Base-by-base conservation (phyloP, 2,888 invertebrate genomes). In the Oscheius sp. region DNA sequence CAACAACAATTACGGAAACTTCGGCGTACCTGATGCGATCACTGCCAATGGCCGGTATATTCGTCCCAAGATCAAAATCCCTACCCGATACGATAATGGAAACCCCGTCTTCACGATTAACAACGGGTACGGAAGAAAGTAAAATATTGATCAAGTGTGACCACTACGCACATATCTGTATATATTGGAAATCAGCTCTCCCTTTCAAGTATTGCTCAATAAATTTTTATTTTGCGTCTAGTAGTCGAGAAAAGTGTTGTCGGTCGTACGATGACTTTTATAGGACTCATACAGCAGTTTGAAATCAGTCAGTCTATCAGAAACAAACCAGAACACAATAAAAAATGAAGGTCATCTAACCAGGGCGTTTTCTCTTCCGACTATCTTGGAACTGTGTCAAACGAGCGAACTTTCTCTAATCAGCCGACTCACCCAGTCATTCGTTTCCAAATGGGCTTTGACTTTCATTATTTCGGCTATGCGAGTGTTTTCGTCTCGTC, bases 401-500 rank as follows among this genome's bases (percentile, higher is more conserved):
- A 32, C 57, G 57, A 33, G 21, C 57, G 57, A 33, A 57, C 57
- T 57, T 57, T 57, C 57, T 21, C 57, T 33, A 21, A 57, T 57
- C 57, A 57, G 10, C 21, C 37, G 10, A 2, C 37, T 60, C n/a
- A 35, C 35, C 37, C n/a, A 11, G 32, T 60, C 35, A 21, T 21
- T 21, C 21, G 21, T 21, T 21, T 13, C 60, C 3, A 33, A 35
- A 60, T 63, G 48, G 63, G 21, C 33, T 21, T 68, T 10, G 68
- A 68, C 37, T 68, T 68, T 35, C 68, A 29, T 7, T 35, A 55
- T 55, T 11, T 68, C 11, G 68, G 68, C 35, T 68, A 55, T 55
- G 55, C 68, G 3, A 68, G 68, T 55, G 42, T 68, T 3, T 11
- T 35, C n/a, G 21, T 68, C 21, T 68, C 68, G 13, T 33, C 42